Base-by-base conservation (phyloP, 2,888 invertebrate genomes). In the Therioaphis trifolii region DNA sequence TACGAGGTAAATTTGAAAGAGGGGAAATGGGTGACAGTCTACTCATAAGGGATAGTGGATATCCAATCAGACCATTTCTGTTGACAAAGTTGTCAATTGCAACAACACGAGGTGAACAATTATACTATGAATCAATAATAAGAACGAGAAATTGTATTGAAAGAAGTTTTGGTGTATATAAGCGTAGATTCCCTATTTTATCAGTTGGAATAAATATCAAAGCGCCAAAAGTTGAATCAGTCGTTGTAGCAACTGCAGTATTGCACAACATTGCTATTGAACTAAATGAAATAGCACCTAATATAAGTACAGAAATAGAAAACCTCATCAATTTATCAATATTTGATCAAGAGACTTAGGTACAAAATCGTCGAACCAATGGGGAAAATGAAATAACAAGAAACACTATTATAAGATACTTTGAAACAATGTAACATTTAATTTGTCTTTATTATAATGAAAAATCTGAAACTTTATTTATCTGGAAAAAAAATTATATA, bases 11-110 rank as follows among this genome's bases (percentile, higher is more conserved):
- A 61, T 86, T 87, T 84, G 86, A 86, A 79, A 75, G 14, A 27
- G 85, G 85, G 14, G 74, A 82, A 79, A 85, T 85, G 63, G 84
- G 80, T 11, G 78, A 86, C 75, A 84, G 80, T 11, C 27, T 87
- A 58, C 63, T 87, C 49, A 49, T 87, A 21, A 87, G 87, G 11
- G 87, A 87, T 84, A 85, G 85, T 84, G 87, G 86, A 12, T 87
- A 87, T 85, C 84, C 86, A 11, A 46, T 78, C 58, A 79, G 84
- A 1, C 76, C 82, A 21, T 87, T 86, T 84, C 46, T 87, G 66
- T 69, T 87, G 61, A 87, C 86, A 12, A 68, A 68, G 4, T 40
- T 40, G n/a, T 40, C 66, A 40, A 12, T 68, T 68, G n/a, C 66
- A 40, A 40, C 21, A 68, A 68, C 40, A 40, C 40, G 35, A 40